Evolutionary conservation across 1,140 invertebrate genomes (phyloP).

Genomic region (Dendrolimus kikuchii): DNA sequence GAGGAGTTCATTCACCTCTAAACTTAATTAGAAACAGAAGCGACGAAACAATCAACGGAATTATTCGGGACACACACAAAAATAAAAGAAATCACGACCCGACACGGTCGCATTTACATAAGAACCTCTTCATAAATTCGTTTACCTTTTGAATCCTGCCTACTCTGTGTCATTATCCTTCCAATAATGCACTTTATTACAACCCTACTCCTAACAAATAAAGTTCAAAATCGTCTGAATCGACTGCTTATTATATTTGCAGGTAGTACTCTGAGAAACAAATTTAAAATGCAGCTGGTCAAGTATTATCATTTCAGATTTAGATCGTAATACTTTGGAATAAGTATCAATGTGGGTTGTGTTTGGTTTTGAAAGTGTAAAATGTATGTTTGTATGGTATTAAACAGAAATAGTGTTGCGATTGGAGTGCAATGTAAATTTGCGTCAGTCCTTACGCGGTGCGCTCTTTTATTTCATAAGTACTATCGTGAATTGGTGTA

Average conservation of each 20-base stretch:
- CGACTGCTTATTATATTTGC: slow-evolving; percentile 15
- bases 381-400: slow-evolving; percentile 43
- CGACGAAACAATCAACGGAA: slow-evolving; percentile 6
- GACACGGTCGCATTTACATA: slow-evolving; percentile 30
- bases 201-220: neutral
- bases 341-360: neutral
- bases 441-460: slow-evolving; percentile 50
- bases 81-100: slow-evolving; percentile 2
- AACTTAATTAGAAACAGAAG: slow-evolving; percentile 3
- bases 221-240: slow-evolving; percentile 12
- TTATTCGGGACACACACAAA: slow-evolving; percentile 5
- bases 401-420: slow-evolving; percentile 42
- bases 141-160: slow-evolving; percentile 25
- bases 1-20: too few relatives aligned
- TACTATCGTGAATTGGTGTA: slow-evolving; percentile 32
- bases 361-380: slow-evolving; percentile 24
- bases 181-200: slow-evolving; percentile 18
- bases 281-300: too few relatives aligned
- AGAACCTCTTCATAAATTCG: slow-evolving; percentile 37
- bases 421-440: slow-evolving; percentile 63
- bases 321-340: slow-evolving; percentile 40
- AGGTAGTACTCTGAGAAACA: too few relatives aligned
- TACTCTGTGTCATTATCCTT: slow-evolving; percentile 19
- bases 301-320: neutral
- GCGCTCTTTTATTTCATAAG: slow-evolving; percentile 42